Percentiles rank a stretch among this genome's conserved stretches.
Evolutionary conservation across 2,797 vertebrate genomes (phyloP).

Genomic region (Menidia menidia): DNA sequence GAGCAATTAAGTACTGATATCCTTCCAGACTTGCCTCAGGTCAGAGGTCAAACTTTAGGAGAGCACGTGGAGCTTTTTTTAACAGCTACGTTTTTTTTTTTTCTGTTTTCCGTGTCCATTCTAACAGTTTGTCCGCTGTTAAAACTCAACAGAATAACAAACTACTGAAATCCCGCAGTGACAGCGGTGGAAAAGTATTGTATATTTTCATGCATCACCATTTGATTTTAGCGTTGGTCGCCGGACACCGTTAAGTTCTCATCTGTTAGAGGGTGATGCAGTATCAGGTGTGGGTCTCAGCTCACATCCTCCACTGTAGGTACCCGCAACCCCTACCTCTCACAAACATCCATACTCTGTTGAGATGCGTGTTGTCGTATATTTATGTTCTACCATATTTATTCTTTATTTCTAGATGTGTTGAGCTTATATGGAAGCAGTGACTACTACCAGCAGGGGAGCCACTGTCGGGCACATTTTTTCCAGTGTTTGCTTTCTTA

Average conservation of each 20-base stretch:
- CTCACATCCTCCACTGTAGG: slow-evolving; percentile 52
- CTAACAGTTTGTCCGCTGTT: slow-evolving; percentile 38
- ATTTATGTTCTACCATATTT: slow-evolving; percentile 85
- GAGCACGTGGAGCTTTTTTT: slow-evolving; percentile 27
- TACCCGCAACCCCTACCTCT: slow-evolving; percentile 83
- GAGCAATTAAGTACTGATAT: slow-evolving; percentile 35
- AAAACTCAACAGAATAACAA: slow-evolving; percentile 8
- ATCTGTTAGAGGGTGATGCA: slow-evolving; percentile 48
- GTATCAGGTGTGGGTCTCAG: slow-evolving; percentile 53
- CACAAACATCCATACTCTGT: slow-evolving; percentile 72
- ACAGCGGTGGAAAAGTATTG: slow-evolving; percentile 8
- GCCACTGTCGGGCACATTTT: slow-evolving; percentile 59
- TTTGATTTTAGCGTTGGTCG: neutral
- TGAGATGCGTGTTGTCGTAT: slow-evolving; percentile 73
- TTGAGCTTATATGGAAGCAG: slow-evolving; percentile 60
- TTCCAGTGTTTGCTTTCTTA: slow-evolving; percentile 48
- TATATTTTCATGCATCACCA: neutral
- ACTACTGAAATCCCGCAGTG: slow-evolving; percentile 38
- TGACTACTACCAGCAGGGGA: slow-evolving; percentile 63
- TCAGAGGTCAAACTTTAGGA: slow-evolving; percentile 59
- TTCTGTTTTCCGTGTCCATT: slow-evolving; percentile 30
- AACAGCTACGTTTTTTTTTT: slow-evolving; percentile 29
- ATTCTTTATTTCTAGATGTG: slow-evolving; percentile 79
- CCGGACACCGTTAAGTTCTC: slow-evolving; percentile 48
- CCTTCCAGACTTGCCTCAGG: slow-evolving; percentile 50